Base-by-base conservation (phyloP, 2,888 invertebrate species). In the Ormyrus labotus region DNA sequence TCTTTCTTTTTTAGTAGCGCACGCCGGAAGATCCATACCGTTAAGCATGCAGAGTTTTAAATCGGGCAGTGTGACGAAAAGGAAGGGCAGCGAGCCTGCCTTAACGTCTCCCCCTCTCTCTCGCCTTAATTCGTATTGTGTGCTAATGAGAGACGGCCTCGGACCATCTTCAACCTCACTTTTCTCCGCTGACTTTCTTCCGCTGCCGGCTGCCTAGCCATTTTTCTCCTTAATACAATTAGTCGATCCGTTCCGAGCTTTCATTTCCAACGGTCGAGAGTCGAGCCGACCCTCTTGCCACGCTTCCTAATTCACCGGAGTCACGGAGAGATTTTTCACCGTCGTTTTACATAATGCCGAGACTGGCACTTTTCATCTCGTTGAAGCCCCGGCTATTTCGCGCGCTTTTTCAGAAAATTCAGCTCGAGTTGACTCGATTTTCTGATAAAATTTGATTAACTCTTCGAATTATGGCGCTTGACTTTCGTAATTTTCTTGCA, bases 41-140 rank as follows among this genome's bases (percentile, higher is more conserved):
- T 64, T 58, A 68, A 11, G n/a, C 47, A 10, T 19, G 34, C 45
- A 5, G 74, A 67, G 58, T 67, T 65, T 67, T 58, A 75, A 75
- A 60, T 58, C 75, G 75, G 75, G 51, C 65, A 75, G 75, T 75
- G 75, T 68, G 75, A 75, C 67, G 75, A 60, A 60, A 67, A 67
- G 60, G 75, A 34, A 34, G 34, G 34, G 34, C 34, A 34, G 34
- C 34, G 34, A 34, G 34, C 34, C 34, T 34, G 34, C 34, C 34
- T n/a, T n/a, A 57, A 6, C 69, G 55, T 7, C 50, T 57, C 47
- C 51, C 64, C 65, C 13, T 57, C 7, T 58, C 57, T 58, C 58
- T 13, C 34, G 19, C 13, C 34, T 34, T 34, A 34, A 34, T 34
- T 34, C 11, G 75, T 63, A 70, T 77, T 77, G 77, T 77, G 77